phyloP scores from a whole-genome alignment of 2,113 vertebrate species.

The Gallinago media region DNA sequence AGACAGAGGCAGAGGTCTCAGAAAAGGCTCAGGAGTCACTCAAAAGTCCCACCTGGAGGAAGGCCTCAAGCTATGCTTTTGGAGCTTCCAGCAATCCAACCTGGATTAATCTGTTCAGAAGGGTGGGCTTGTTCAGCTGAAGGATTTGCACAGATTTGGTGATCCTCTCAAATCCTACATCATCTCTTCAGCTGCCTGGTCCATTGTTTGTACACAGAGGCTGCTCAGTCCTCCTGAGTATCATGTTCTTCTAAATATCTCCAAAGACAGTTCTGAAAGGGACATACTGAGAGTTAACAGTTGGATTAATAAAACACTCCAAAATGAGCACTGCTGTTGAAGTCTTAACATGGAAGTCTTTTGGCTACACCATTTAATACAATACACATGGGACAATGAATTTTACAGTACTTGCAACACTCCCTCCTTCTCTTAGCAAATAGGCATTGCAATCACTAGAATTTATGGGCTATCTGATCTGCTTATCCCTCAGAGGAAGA shows the following conservation, averaged over 20 bases:
- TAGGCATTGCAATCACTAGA: background rate
- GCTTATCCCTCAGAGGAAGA: background rate
- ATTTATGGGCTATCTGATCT: slow-evolving; percentile 13
- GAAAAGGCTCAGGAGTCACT: background rate
- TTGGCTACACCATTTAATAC: background rate
- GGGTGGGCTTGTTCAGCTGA: background rate
- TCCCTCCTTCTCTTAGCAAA: slow-evolving; percentile 18
- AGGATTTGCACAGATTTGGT: background rate
- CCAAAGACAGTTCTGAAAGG: background rate
- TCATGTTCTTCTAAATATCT: background rate
- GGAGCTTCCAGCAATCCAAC: background rate
- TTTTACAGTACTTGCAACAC: background rate
- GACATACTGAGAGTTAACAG: background rate
- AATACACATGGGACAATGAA: background rate
- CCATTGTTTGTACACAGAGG: background rate
- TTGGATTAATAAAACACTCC: background rate
- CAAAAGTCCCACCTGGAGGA: background rate
- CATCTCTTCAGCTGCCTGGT: background rate
- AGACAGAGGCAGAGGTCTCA: background rate
- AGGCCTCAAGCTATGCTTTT: background rate
- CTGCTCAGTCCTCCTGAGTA: background rate
- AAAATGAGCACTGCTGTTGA: background rate
- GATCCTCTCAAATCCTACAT: background rate
- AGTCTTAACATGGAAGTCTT: slow-evolving; percentile 1
- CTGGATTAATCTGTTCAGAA: background rate